Evolutionary conservation across 2,797 vertebrate genomes (phyloP).

Genomic region (Enteromius afrohamiltoni): DNA sequence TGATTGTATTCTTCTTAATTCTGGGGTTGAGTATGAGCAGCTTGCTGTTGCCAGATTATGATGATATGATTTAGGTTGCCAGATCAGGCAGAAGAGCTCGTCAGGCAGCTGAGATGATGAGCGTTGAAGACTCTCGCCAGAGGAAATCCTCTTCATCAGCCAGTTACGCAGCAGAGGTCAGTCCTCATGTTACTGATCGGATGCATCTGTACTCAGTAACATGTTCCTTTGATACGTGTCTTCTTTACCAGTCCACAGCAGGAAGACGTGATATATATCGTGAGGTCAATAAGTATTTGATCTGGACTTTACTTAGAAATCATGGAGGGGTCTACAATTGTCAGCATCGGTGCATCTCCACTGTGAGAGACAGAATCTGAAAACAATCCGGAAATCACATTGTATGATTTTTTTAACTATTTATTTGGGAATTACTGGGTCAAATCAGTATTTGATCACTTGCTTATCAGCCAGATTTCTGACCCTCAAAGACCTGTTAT

Average conservation of each 20-base stretch:
- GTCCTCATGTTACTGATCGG: neutral
- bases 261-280: neutral
- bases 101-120: conserved; percentile 73
- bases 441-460: too few species aligned
- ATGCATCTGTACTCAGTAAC: too few species aligned
- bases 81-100: conserved; percentile 87
- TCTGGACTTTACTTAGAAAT: too few species aligned
- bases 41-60: neutral
- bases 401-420: too few species aligned
- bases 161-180: conserved; percentile 79
- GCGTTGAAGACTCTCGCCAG: conserved; percentile 75
- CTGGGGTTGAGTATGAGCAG: neutral
- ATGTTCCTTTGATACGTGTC: neutral
- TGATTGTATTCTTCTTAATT: neutral
- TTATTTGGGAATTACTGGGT: too few species aligned
- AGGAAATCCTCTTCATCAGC: conserved; percentile 78
- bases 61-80: conserved; percentile 71
- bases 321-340: too few species aligned
- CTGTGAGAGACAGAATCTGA: too few species aligned
- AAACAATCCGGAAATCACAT: too few species aligned
- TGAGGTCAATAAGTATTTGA: too few species aligned
- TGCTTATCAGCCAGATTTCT: too few species aligned
- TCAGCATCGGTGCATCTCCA: too few species aligned
- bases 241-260: neutral
- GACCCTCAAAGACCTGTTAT: too few species aligned